These are phyloP conservation scores for Pseudolaguvia tuberculata DNA, from an alignment of 2,113 vertebrate species.

Conservation along the genomic window DNA sequence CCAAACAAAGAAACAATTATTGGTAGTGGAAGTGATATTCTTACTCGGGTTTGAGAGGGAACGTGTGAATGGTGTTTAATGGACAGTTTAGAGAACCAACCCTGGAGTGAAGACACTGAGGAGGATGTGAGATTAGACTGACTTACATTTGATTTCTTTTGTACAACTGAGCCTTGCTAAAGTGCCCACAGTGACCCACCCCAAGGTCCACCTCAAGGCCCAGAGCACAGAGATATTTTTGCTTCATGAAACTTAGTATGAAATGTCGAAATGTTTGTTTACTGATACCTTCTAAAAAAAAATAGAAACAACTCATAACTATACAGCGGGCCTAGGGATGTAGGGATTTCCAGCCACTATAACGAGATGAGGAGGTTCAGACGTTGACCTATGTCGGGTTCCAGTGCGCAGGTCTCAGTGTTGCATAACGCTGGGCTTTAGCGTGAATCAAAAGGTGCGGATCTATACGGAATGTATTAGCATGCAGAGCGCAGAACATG, in stretches of 20 bases:
- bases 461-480: conserved; percentile 39
- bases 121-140: conserved; percentile 65
- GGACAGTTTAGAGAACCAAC: conserved; percentile 12
- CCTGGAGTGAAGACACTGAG: conserved; percentile 48
- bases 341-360: no score
- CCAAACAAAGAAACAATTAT: conserved; percentile 20
- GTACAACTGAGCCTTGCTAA: no score
- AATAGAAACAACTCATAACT: no score
- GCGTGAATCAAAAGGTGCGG: conserved; percentile 25
- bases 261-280: no score
- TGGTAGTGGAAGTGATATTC: conserved; percentile 21
- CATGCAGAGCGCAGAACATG: conserved; percentile 38
- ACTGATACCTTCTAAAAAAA: no score
- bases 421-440: conserved; percentile 17
- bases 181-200: no score
- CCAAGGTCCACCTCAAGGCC: no score
- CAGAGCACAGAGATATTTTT: no score
- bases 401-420: conserved; percentile 7
- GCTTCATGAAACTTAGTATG: no score
- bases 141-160: no score
- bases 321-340: no score
- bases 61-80: conserved; percentile 14
- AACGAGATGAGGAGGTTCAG: conserved; percentile 12
- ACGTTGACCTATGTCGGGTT: not conserved
- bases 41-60: not conserved